phyloP scores from a whole-genome alignment of 2,113 vertebrate genomes.

The Plecturocebus donacophilus region DNA sequence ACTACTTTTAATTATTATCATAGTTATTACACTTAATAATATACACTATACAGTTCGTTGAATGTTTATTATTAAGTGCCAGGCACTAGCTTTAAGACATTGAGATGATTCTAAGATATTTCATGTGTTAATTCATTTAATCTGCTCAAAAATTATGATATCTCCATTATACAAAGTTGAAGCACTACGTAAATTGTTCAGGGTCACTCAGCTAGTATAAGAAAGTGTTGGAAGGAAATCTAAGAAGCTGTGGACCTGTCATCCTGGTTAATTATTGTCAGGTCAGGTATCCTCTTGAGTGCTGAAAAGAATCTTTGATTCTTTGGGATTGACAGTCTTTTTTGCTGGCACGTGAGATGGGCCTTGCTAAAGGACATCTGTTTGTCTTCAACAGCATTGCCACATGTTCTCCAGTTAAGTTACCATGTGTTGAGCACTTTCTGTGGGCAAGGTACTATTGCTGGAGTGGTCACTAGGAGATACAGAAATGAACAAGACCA shows the following conservation, averaged over 20 bases:
- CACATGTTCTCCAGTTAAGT: neutral
- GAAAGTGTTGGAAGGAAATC: neutral
- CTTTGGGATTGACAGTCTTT: neutral
- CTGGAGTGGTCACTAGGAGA: neutral
- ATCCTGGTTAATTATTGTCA: neutral
- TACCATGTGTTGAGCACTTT: neutral
- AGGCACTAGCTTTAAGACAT: neutral
- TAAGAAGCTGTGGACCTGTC: neutral
- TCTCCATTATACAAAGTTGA: constrained; percentile 33
- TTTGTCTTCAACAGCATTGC: neutral
- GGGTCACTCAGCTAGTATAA: neutral
- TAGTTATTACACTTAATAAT: neutral
- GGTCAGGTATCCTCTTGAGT: neutral
- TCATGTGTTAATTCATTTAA: neutral
- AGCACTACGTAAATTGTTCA: neutral
- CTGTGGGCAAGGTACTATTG: neutral
- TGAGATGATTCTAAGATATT: constrained; percentile 15
- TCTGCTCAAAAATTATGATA: neutral
- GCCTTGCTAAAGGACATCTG: neutral
- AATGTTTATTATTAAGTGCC: neutral
- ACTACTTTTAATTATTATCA: neutral
- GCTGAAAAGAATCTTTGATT: neutral
- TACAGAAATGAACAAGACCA: neutral
- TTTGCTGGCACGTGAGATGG: neutral
- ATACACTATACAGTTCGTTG: neutral